Evolutionary conservation across 2,797 vertebrate genomes (phyloP).

Genomic region (Spinus olivaceus): DNA sequence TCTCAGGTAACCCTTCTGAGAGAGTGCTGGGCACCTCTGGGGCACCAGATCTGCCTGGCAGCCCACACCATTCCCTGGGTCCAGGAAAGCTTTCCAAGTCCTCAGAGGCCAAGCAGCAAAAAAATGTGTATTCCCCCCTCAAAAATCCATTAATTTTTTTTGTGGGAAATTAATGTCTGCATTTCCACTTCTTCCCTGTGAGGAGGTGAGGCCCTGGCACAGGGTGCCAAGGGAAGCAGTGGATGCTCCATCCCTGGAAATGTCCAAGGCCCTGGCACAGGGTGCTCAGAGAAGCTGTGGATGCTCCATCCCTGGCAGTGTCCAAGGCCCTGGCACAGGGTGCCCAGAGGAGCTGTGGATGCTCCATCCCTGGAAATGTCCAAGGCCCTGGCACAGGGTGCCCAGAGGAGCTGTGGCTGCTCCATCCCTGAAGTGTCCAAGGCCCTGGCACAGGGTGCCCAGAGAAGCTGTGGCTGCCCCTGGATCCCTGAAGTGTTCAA

Average conservation of each 20-base stretch:
- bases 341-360: not conserved
- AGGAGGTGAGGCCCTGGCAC: fast-evolving
- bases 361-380: not conserved
- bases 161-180: not conserved
- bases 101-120: not conserved
- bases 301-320: not conserved
- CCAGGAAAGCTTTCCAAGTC: not conserved
- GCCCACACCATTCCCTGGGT: not conserved
- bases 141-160: not conserved
- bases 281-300: not conserved
- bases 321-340: not conserved
- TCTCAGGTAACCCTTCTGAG: not conserved
- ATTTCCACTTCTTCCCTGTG: not conserved
- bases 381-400: not conserved
- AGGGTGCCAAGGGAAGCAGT: not conserved
- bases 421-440: not conserved
- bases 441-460: not conserved
- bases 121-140: fast-evolving
- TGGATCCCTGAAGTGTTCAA: not conserved
- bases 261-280: no score
- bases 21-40: not conserved
- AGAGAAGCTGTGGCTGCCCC: not conserved
- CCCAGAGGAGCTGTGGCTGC: not conserved
- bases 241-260: not conserved
- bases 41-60: not conserved